Evolutionary conservation across 2,888 invertebrate genomes (phyloP).

Genomic region (Leptura quadrifasciata): DNA sequence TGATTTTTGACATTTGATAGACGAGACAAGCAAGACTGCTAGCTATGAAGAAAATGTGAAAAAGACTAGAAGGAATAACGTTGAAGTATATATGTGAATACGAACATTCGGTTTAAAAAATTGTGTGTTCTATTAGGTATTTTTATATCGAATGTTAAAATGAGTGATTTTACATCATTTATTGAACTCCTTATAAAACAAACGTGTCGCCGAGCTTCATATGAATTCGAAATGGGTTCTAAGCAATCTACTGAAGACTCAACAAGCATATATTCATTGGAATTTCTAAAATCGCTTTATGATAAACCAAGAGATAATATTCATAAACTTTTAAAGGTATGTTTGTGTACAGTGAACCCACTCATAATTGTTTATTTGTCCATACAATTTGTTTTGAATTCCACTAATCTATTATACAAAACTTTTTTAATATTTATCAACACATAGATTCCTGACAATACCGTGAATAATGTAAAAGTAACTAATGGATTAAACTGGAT

Average conservation of each 20-base stretch:
- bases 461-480: slow-evolving; percentile 49
- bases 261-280: slow-evolving; percentile 63
- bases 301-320: slow-evolving; percentile 64
- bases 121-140: slow-evolving; percentile 29
- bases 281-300: slow-evolving; percentile 64
- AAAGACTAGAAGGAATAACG: slow-evolving; percentile 25
- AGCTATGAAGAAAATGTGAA: slow-evolving; percentile 25
- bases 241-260: slow-evolving; percentile 59
- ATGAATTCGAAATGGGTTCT: slow-evolving; percentile 64
- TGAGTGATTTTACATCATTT: slow-evolving; percentile 59
- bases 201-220: slow-evolving; percentile 62
- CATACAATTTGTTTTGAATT: not conserved
- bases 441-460: slow-evolving; percentile 51
- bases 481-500: slow-evolving; percentile 51
- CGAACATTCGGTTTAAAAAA: slow-evolving; percentile 24
- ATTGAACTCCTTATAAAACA: slow-evolving; percentile 63
- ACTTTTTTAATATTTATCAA: slow-evolving; percentile 10
- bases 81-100: slow-evolving; percentile 19
- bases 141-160: slow-evolving; percentile 48
- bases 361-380: not conserved
- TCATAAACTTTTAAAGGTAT: slow-evolving; percentile 62
- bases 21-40: slow-evolving; percentile 29
- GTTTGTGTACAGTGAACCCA: not conserved
- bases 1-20: slow-evolving; percentile 38
- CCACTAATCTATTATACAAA: not conserved